Percentiles rank a stretch among this genome's conserved stretches.
These are phyloP conservation scores for Dione vanillae DNA, from an alignment of 2,888 invertebrate genomes.

Conservation along the genomic window DNA sequence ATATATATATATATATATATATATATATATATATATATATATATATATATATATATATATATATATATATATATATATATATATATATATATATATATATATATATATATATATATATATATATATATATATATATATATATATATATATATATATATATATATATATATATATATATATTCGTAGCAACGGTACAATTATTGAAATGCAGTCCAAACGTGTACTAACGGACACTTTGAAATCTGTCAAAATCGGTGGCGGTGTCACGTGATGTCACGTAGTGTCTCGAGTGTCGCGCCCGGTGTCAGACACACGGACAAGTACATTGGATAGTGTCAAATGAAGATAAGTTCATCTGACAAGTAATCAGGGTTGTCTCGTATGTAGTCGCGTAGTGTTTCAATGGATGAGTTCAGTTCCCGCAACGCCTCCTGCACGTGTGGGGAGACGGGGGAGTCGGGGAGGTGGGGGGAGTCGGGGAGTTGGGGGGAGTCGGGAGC, in stretches of 20 bases:
- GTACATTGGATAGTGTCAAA: constrained; percentile 9
- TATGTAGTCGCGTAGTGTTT: constrained; percentile 48
- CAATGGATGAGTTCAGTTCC: constrained; percentile 30
- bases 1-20: constrained; percentile 1
- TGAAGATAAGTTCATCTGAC: constrained; percentile 57
- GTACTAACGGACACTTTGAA: too few relatives aligned
- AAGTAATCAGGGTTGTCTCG: constrained; percentile 59
- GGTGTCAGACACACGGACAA: neutral
- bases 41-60: neutral
- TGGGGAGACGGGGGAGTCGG: constrained; percentile 23
- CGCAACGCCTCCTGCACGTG: constrained; percentile 17
- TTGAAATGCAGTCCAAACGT: too few relatives aligned
- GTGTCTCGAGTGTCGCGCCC: neutral
- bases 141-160: constrained; percentile 1
- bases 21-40: neutral
- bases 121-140: constrained; percentile 1
- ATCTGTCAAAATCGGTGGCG: too few relatives aligned
- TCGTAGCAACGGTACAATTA: too few relatives aligned
- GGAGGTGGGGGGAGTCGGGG: constrained; percentile 26
- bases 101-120: neutral
- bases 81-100: constrained; percentile 1
- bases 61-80: constrained; percentile 1
- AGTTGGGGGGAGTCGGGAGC: constrained; percentile 28
- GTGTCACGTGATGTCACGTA: too few relatives aligned
- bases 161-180: neutral